These are phyloP conservation scores for Cephalotes varians DNA, from an alignment of 2,888 invertebrate species.

Conservation along the genomic window DNA sequence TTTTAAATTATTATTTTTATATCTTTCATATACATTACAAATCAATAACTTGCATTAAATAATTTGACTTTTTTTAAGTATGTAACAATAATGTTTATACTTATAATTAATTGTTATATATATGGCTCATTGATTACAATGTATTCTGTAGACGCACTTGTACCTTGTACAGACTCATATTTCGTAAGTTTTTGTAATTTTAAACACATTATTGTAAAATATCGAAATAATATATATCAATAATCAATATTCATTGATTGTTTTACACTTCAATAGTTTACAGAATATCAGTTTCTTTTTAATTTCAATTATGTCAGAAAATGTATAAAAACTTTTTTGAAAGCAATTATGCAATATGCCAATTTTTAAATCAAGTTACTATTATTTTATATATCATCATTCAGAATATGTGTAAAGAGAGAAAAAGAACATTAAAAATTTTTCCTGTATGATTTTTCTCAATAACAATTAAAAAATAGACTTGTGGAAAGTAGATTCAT, in stretches of 20 bases:
- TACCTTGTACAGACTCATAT: conserved; percentile 84
- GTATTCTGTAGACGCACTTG: conserved; percentile 78
- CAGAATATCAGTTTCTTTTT: not conserved
- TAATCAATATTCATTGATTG: conserved; percentile 27
- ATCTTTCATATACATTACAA: not conserved
- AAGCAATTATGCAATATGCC: conserved; percentile 11
- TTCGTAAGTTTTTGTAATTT: conserved; percentile 21
- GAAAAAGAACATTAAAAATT: conserved; percentile 14
- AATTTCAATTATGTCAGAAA: not conserved
- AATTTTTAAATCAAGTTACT: conserved; percentile 16
- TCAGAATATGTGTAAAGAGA: not conserved
- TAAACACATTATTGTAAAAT: conserved; percentile 9
- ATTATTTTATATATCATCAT: not conserved
- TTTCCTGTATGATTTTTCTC: conserved; percentile 26
- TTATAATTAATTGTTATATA: conserved; percentile 15
- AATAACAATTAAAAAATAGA: conserved; percentile 4
- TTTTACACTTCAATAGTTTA: not conserved
- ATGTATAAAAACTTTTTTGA: not conserved
- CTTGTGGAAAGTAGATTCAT: conserved; percentile 30
- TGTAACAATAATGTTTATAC: not conserved
- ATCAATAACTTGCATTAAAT: conserved; percentile 22
- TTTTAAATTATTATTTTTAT: conserved; percentile 3
- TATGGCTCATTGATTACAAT: conserved; percentile 29
- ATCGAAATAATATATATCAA: conserved; percentile 23
- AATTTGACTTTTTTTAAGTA: not conserved